Evolutionary conservation across 2,113 vertebrate species (phyloP).

Genomic region (Gallinago paraguaiae): DNA sequence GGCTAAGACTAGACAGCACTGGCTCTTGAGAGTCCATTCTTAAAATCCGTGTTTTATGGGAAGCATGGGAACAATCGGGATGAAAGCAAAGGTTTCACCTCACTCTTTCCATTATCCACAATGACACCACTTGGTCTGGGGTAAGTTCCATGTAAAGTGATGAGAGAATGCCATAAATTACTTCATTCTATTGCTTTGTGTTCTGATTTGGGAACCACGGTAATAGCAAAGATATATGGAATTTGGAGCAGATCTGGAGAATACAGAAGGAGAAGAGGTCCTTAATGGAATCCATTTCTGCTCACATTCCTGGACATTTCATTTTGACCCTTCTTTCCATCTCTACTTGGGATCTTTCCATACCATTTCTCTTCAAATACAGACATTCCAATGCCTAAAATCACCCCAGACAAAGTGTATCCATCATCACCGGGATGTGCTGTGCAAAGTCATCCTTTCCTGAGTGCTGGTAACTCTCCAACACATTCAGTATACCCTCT

Average conservation of each 20-base stretch:
- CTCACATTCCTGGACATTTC: background rate
- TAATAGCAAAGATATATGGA: background rate
- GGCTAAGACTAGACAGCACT: background rate
- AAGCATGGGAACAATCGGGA: fast-evolving
- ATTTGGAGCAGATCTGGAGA: background rate
- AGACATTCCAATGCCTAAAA: background rate
- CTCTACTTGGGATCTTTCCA: background rate
- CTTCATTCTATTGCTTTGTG: background rate
- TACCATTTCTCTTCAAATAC: background rate
- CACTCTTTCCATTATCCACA: background rate
- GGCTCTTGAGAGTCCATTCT: background rate
- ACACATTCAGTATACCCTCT: background rate
- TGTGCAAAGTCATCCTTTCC: background rate
- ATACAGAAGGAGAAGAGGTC: background rate
- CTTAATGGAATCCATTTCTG: background rate
- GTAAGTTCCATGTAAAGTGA: fast-evolving
- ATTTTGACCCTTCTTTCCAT: background rate
- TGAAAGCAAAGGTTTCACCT: background rate
- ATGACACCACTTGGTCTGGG: background rate
- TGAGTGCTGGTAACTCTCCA: background rate
- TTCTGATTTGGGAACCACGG: background rate
- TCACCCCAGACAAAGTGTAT: background rate
- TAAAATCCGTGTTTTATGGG: background rate
- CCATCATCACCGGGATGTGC: no score
- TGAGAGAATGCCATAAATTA: background rate